Evolutionary conservation across 64 coral and sea anemone genomes (phyloP), one percentile per base, ranked within the genome.

Genomic region (Trachythela sp.): DNA sequence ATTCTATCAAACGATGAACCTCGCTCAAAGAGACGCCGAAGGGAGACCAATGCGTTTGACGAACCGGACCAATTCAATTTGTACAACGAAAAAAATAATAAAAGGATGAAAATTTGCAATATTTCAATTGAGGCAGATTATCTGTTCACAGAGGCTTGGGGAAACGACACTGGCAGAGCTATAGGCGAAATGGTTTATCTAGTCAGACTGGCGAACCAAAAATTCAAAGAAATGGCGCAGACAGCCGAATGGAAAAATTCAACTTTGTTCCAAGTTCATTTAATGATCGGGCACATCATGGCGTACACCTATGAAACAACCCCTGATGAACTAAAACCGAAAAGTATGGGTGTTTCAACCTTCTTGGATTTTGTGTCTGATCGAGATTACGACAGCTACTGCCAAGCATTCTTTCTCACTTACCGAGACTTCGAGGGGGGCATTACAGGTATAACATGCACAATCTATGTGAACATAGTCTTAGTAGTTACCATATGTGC

Each of bases 171-270:
- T 14, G 75, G 75, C 15, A 20, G 75, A 39, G 75, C 75, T 36
- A 80, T 80, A 14, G 75, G 75, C 37, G 75, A 80, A 80, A 80
- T 80, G 75, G 15, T 80, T 35, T 80, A 80, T 35, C 75, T 80
- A 15, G 75, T 80, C 0, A 35, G 75, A 37, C 0, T 80, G 15
- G 75, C 75, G 15, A 80, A 80, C 20, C 20, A 80, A 39, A 80
- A 80, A 80, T 39, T 80, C 15, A 30, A 80, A 14, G 75, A 80
- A 37, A 80, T 80, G 30, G 31, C 31, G 20, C 2, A 36, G 30
- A 39, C 31, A 0, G 7, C 31, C 8, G 75, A 80, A 35, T 80
- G 75, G 75, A 39, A 80, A 80, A 80, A 38, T 8, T 11, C 75
- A 30, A 36, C 7, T 15, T 37, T 80, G 31, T 80, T 34, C 75